Base-by-base conservation (phyloP, 2,113 vertebrate genomes). In the Dascyllus trimaculatus region DNA sequence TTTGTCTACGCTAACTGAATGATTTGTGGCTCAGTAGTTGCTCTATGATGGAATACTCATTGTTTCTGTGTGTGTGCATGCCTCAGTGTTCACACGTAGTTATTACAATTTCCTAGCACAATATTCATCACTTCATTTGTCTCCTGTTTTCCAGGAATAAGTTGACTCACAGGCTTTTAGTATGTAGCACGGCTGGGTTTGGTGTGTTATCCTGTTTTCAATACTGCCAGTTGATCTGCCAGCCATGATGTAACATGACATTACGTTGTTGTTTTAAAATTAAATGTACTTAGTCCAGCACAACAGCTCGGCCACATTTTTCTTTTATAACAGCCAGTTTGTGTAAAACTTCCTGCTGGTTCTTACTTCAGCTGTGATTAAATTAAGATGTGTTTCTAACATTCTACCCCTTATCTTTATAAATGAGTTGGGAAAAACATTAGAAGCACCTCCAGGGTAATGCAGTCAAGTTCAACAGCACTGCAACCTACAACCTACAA, bases 1-100 rank as follows among this genome's bases (percentile, higher is more conserved):
- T 89, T 90, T 90, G 74, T 80, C 35, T 66, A 60, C 19, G 35
- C 64, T 63, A 87, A 78, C 68, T 72, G 56, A 85, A 82, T 90
- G 80, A 90, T 86, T 91, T 87, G 79, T 86, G 57, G 52, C 70
- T 66, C 57, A 60, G 75, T 64, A 60, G 76, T 56, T 78, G 46
- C 75, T 49, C 22, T 45, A 14, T 90, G 88, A 89, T 80, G 58
- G 62, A 80, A 74, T 64, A 63, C 29, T 38, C n/a, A 18, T 7
- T 1, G 57, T 56, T 22, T 78, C 15, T 63, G 29, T 71, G 48
- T 78, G 64, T 56, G 59, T 35, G 48, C 61, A 21, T 54, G 26
- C 38, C 22, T 58, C 13, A 35, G 4, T 72, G 40, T 32, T 43
- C 40, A 14, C 40, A 43, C 40, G 25, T 32, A 60, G 25, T 52